Evolutionary conservation across 2,797 vertebrate genomes (phyloP), one percentile per base, ranked within the genome.

Genomic region (Chanos chanos): DNA sequence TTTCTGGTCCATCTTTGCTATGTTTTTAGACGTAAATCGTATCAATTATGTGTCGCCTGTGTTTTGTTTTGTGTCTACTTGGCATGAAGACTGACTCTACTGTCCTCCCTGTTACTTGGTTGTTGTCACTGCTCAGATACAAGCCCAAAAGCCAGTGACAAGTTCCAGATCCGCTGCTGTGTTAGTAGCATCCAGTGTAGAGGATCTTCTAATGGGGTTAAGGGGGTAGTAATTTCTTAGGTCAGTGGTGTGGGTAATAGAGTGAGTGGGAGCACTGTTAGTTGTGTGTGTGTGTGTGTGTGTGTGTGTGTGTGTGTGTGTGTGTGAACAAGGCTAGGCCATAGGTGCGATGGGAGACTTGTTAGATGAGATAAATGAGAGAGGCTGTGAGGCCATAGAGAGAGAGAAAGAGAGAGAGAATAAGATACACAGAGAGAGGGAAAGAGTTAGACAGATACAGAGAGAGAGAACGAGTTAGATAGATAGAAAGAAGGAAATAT

Each of bases 231-330:
- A 74, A 78, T 81, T 79, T 85, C 79, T 81, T 80, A 78, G 80
- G 63, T 58, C 76, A 79, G 77, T 83, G 81, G 74, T 61, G 80
- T 81, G 71, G 77, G 73, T 87, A 83, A 85, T 87, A 67, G 77
- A 72, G 56, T 72, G 73, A 54, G 54, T 60, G 51, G 53, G n/a
- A n/a, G n/a, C n/a, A n/a, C n/a, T n/a, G n/a, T n/a, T n/a, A n/a
- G n/a, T n/a, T n/a, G n/a, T n/a, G n/a, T n/a, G n/a, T n/a, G 54
- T 40, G 54, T 7, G 37, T 44, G 65, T 70, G 72, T 70, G 64
- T 79, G 80, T 78, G 77, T 73, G 75, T 73, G 66, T 31, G 68
- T 54, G 77, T 25, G 60, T 57, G 58, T 68, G 77, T 51, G 48
- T 25, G 66, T 57, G 56, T 79, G 68, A 73, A 77, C 79, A 69